Base-by-base conservation (phyloP, 2,888 invertebrate species). In the Phania funesta region DNA sequence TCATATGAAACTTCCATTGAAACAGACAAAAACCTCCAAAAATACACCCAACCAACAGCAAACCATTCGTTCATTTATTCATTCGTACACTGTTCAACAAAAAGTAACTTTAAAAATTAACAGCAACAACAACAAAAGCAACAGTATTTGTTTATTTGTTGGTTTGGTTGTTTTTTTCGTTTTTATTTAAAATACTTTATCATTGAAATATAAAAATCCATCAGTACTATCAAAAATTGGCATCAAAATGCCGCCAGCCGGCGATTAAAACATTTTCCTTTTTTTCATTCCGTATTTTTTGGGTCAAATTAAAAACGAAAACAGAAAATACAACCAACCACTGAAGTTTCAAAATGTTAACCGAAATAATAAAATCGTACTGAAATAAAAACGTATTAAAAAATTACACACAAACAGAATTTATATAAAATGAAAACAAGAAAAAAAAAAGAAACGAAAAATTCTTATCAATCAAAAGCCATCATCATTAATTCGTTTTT, bases 141-240 rank as follows among this genome's bases (percentile, higher is more conserved):
- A 67, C 54, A 68, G 52, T 38, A 35, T 73, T 62, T 32, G 48
- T 56, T 29, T 60, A 52, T 44, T 67, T 65, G 52, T 20, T 22
- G 46, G 22, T 50, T 26, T n/a, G 9, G 13, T 46, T 38, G 4
- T 3, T 64, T 18, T 48, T 65, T 70, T 13, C 54, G 8, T 18
- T 38, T 46, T 56, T 58, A 75, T 74, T 65, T 74, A 35, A 70
- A 85, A 74, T 74, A 79, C 84, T 86, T 82, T 89, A 89, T 89
- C 88, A 86, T 86, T 87, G 67, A 77, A 80, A 81, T 87, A 88
- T 75, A 83, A 89, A 88, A 87, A 87, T 88, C 86, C 88, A 88
- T 88, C 88, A 86, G 85, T 71, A 71, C 70, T 87, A 89, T 88
- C 89, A 80, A 78, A 68, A 74, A 64, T 86, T 86, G 89, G 89